Base-by-base conservation (phyloP, 1,140 invertebrate genomes). In the Arctopsyche grandis region DNA sequence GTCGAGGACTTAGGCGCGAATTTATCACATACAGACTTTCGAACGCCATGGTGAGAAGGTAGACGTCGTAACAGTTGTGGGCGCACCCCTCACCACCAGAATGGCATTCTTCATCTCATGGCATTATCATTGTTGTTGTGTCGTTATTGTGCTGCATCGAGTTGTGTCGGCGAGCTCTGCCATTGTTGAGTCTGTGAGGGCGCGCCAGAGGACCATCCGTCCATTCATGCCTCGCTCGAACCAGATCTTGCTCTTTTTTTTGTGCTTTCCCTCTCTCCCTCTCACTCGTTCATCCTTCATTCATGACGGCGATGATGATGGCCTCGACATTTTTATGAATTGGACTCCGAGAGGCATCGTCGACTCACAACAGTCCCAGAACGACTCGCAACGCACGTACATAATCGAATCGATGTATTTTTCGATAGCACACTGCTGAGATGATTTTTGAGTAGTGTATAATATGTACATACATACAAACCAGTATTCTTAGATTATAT, bases 301-400 rank as follows among this genome's bases (percentile, higher is more conserved):
- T 66, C 63, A 66, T 66, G 63, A 26, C 63, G 63, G 24, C 63
- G 63, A 22, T 12, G 63, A 52, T 66, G 63, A 66, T 52, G 48
- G 48, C 48, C 48, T 52, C 48, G 48, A 16, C 48, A 52, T 66
- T 66, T 66, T 66, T 66, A 66, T 66, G 63, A 66, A 66, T 66
- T 22, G 63, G 14, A 29, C 63, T 52, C 48, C 1, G 29, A 1
- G 29, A 1, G 7, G 7, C 29, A 38, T 1, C 29, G 7, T 38
- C 29, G 29, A n/a, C n/a, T 7, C 7, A 38, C 29, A 38, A 7
- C 7, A 38, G 7, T 38, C 3, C 29, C 29, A 38, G 29, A 38
- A 38, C 29, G 29, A 38, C 29, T 38, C 29, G 29, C 7, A 38
- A 38, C 29, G 29, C 29, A 38, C 29, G 29, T 38, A 38, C 29